Base-by-base conservation (phyloP, 2,888 invertebrate species). In the Drosophila putrida region DNA sequence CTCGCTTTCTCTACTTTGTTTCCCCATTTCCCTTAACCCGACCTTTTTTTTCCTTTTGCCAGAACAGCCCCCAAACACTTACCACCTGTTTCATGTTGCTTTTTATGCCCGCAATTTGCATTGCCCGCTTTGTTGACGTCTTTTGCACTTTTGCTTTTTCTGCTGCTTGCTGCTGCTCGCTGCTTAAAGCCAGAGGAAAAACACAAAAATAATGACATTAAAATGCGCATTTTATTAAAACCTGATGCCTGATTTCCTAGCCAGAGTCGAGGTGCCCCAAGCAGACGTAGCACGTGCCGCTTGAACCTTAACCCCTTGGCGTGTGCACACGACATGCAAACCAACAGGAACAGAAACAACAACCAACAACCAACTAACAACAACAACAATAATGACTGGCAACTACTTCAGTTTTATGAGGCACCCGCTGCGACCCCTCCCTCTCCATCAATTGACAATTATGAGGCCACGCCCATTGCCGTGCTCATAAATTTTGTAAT, bases 401-500 rank as follows among this genome's bases (percentile, higher is more conserved):
- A 63, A 78, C 75, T 83, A 83, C 83, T 84, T 84, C 81, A 85
- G 69, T 80, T 83, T 85, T 84, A 84, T 80, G 80, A 78, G 80
- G 66, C 61, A 57, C 67, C 79, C 55, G 67, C 63, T 65, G 65
- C 38, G 55, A 28, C 50, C 31, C 41, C 10, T 51, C 55, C 8
- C 66, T 51, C 55, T 6, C 66, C 70, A 73, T 50, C 82, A 85
- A 83, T 85, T 84, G 83, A 84, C 83, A 84, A 84, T 84, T 84
- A 84, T 84, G 80, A 82, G 80, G 73, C 71, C 83, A 84, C 83
- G 83, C 83, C 83, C 85, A 71, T 81, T 84, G 80, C 71, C 83
- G 85, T 83, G 83, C 85, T 81, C 85, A 85, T 84, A 84, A 83
- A 84, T 85, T 82, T 83, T 85, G 83, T 84, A 84, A 84, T 84